Evolutionary conservation across 2,888 invertebrate genomes (phyloP), one percentile per base, ranked within the genome.

Genomic region (Apocheima hispidaria): DNA sequence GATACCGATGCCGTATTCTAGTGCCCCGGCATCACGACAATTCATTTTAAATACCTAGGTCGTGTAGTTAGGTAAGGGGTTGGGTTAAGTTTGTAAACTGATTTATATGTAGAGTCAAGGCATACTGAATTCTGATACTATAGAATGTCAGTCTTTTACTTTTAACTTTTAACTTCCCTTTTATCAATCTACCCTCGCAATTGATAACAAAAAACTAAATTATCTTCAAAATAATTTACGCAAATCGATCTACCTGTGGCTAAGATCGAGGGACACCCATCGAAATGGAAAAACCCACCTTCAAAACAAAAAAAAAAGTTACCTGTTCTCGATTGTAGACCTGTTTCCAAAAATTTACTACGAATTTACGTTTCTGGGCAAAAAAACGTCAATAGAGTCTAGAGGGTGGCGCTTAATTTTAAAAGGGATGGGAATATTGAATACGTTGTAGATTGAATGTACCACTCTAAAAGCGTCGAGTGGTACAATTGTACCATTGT

Each of bases 361-460:
- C 86, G 79, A 82, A 79, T 75, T 78, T 89, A 90, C 85, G 88
- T 74, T 75, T 54, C 43, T 38, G 14, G 51, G 38, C 38, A 71
- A 84, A 83, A 86, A 88, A 83, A 81, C 65, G 67, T 77, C 78
- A 83, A 84, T 83, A 84, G 79, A 68, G 57, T 66, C 64, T 71
- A 4, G 41, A 61, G 75, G 80, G 86, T 90, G 91, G 91, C 91
- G 91, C 91, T 91, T 84, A 87, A 64, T 72, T 80, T 77, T 83
- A 74, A 80, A 83, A 85, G 78, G 72, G 68, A 58, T 74, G 38
- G 10, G 9, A 38, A 38, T 38, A 18, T 38, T 38, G 33, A 33
- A 33, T 33, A 12, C n/a, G n/a, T 26, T 26, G 4, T 26, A 26
- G 5, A 44, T 55, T 51, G 52, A 30, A 69, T 82, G n/a, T n/a